Percentiles rank a stretch among this genome's conserved stretches.
Conservation (phyloP, 1,140 invertebrate genomes). For the Scaptomyza montana region DNA sequence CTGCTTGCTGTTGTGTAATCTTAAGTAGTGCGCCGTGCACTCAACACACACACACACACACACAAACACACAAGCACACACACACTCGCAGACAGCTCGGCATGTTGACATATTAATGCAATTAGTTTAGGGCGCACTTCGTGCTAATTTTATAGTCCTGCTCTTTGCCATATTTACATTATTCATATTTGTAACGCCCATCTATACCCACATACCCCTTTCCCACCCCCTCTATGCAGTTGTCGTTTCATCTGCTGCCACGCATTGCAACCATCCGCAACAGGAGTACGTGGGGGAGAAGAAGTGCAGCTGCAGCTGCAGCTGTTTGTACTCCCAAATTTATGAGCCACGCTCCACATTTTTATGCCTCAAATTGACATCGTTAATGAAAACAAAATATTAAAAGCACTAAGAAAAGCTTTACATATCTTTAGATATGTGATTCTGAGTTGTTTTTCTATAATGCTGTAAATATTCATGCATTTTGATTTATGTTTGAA, state of each 20-base stretch:
- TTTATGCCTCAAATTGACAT: conserved; percentile 22
- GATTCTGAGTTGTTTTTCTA: background rate
- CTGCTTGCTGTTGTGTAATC: conserved; percentile 74
- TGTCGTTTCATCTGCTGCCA: conserved; percentile 16
- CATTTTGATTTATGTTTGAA: background rate
- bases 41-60: conserved; percentile 51
- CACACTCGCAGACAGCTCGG: conserved; percentile 29
- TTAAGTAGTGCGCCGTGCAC: conserved; percentile 77
- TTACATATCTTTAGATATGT: background rate
- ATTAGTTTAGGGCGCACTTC: conserved; percentile 66
- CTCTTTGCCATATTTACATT: conserved; percentile 43
- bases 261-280: background rate
- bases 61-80: conserved; percentile 1
- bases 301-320: conserved; percentile 2
- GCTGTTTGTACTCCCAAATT: conserved; percentile 42
- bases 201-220: background rate
- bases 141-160: conserved; percentile 72
- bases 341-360: conserved; percentile 36
- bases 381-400: conserved; percentile 26
- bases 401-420: conserved; percentile 2
- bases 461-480: background rate
- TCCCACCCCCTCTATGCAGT: conserved; percentile 1
- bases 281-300: background rate
- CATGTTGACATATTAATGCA: conserved; percentile 82
- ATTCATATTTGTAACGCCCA: conserved; percentile 36